Evolutionary conservation across 2,113 vertebrate genomes (phyloP).

Genomic region (Trogon surrucura): DNA sequence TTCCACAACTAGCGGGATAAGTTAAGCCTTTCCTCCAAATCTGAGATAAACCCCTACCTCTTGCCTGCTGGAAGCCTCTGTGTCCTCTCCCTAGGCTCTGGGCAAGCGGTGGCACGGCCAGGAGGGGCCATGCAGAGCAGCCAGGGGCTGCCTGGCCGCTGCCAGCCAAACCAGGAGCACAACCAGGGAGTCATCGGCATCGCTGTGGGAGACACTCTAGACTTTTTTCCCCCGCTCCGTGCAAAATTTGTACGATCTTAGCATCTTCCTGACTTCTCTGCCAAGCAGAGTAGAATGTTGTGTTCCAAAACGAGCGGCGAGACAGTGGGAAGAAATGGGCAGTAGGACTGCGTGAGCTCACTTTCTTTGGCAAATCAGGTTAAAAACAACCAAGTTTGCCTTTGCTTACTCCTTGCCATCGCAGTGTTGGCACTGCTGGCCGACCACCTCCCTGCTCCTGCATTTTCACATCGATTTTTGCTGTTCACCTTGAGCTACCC

Average conservation of each 20-base stretch:
- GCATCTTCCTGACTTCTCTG: neutral
- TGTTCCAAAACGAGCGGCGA: neutral
- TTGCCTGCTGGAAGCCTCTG: neutral
- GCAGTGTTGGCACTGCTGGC: neutral
- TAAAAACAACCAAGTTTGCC: neutral
- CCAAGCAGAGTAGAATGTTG: neutral
- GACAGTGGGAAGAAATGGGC: neutral
- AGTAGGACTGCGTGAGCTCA: fast-evolving
- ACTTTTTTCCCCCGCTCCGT: neutral
- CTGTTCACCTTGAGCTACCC: neutral
- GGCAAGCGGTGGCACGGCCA: fast-evolving
- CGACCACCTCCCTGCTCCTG: neutral
- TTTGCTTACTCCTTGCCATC: neutral
- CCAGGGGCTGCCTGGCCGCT: fast-evolving
- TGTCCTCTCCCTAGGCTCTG: neutral
- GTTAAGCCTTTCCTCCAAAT: neutral
- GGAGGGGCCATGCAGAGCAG: neutral
- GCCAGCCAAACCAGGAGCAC: neutral
- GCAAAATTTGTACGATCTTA: neutral
- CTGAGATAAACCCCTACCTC: neutral
- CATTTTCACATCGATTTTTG: neutral
- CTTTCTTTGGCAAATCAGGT: neutral
- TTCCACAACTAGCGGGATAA: neutral
- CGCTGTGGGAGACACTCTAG: fast-evolving
- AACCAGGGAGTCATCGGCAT: neutral